Percentiles rank a stretch among this genome's conserved stretches.
These are phyloP conservation scores for Sapajus apella DNA, from an alignment of 2,113 vertebrate species.

Conservation along the genomic window DNA sequence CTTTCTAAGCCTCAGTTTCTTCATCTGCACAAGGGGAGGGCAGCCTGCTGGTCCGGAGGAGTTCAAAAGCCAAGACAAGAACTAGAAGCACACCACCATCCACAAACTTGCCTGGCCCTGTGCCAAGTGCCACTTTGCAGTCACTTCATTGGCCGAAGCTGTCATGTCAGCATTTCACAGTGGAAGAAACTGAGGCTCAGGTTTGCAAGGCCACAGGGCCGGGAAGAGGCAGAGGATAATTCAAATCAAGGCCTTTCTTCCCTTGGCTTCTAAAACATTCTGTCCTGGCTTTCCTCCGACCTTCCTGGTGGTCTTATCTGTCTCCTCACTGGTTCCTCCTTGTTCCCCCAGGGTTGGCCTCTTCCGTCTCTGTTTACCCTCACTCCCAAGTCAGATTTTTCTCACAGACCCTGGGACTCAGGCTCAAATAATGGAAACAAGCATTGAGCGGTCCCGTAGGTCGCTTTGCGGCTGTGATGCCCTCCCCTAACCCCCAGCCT, in stretches of 20 bases:
- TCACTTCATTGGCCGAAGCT: fast-evolving
- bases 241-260: neutral
- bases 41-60: neutral
- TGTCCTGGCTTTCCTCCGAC: neutral
- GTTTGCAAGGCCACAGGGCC: neutral
- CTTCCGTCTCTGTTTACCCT: neutral
- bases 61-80: neutral
- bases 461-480: too few species aligned
- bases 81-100: fast-evolving
- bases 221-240: neutral
- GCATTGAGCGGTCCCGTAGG: neutral
- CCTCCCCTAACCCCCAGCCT: fast-evolving
- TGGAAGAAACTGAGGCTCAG: neutral
- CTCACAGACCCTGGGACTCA: neutral
- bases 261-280: slow-evolving; percentile 54
- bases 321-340: neutral
- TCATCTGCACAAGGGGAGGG: neutral
- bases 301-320: neutral
- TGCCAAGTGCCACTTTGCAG: neutral
- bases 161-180: neutral
- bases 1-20: neutral
- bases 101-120: neutral
- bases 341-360: neutral
- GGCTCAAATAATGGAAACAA: neutral
- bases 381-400: slow-evolving; percentile 24